These are phyloP conservation scores for Pseudorhombus dupliciocellatus DNA, from an alignment of 2,113 vertebrate species.

Conservation along the genomic window DNA sequence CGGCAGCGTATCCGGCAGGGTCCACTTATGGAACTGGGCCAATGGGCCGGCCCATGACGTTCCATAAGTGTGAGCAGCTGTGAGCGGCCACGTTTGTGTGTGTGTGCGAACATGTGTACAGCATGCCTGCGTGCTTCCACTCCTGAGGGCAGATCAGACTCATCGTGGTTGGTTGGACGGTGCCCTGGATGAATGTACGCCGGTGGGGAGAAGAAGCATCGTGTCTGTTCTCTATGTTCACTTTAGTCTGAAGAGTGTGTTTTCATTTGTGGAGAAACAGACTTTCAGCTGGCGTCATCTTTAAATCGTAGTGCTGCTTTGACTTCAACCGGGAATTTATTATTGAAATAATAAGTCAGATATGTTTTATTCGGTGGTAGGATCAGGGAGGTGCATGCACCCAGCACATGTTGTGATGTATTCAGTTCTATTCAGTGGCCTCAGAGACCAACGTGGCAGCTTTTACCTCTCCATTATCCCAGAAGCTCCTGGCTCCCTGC, in stretches of 20 bases:
- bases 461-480: background rate
- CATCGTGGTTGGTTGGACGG: conserved; percentile 40
- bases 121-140: conserved; percentile 17
- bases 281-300: no score
- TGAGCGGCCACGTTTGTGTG: background rate
- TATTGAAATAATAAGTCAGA: no score
- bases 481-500: background rate
- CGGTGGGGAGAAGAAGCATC: background rate
- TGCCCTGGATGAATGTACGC: conserved; percentile 5
- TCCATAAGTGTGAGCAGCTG: background rate
- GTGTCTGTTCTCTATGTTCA: background rate
- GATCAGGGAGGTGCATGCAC: no score
- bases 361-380: no score
- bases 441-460: background rate
- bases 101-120: conserved; percentile 28
- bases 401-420: no score
- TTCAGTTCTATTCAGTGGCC: no score
- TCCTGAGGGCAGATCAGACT: conserved; percentile 38
- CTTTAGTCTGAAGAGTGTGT: background rate
- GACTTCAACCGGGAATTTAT: no score
- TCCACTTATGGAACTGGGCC: conserved; percentile 9
- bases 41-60: background rate
- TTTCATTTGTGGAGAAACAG: background rate
- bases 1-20: conserved; percentile 2
- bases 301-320: no score